Percentiles rank a stretch among this genome's conserved stretches.
Evolutionary conservation across 2,113 vertebrate species (phyloP).

Genomic region (Pseudorhombus dupliciocellatus): DNA sequence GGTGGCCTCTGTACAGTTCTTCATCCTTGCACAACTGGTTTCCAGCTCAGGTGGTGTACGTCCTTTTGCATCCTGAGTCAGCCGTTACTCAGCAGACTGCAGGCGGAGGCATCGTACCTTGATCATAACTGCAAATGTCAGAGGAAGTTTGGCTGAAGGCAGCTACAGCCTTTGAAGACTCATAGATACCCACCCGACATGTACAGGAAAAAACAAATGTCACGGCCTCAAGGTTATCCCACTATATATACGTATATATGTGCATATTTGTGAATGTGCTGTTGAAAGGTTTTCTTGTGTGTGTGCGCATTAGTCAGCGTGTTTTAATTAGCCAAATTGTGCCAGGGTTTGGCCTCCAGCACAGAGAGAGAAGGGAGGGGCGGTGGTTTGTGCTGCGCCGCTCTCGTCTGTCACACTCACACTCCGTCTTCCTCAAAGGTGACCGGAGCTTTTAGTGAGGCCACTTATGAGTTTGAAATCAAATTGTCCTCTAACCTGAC

Average conservation of each 20-base stretch:
- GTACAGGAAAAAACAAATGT: not conserved
- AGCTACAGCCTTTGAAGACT: not conserved
- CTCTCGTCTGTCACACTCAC: conserved; percentile 16
- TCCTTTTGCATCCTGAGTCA: conserved; percentile 32
- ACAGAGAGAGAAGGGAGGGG: conserved; percentile 12
- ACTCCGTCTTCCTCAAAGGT: conserved; percentile 18
- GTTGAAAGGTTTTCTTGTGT: conserved; percentile 10
- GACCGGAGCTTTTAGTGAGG: conserved; percentile 32
- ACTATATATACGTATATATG: not conserved
- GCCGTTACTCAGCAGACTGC: conserved; percentile 45
- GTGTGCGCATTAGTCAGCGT: conserved; percentile 39
- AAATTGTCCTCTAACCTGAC: conserved; percentile 34
- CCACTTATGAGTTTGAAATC: conserved; percentile 42
- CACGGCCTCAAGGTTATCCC: conserved; percentile 11
- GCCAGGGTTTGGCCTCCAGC: conserved; percentile 44
- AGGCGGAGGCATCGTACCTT: conserved; percentile 51
- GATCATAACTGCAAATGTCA: conserved; percentile 63
- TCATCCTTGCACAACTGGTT: not conserved
- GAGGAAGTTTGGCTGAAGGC: conserved; percentile 37
- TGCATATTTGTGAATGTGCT: not conserved
- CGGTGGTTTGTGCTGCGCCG: conserved; percentile 1
- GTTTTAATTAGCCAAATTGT: conserved; percentile 65
- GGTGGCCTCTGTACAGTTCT: not conserved
- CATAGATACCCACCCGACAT: not conserved
- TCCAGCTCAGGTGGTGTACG: not conserved